Percentiles rank a stretch among this genome's conserved stretches.
These are phyloP conservation scores for Eremophila alpestris DNA, from an alignment of 2,797 vertebrate genomes.

Conservation along the genomic window DNA sequence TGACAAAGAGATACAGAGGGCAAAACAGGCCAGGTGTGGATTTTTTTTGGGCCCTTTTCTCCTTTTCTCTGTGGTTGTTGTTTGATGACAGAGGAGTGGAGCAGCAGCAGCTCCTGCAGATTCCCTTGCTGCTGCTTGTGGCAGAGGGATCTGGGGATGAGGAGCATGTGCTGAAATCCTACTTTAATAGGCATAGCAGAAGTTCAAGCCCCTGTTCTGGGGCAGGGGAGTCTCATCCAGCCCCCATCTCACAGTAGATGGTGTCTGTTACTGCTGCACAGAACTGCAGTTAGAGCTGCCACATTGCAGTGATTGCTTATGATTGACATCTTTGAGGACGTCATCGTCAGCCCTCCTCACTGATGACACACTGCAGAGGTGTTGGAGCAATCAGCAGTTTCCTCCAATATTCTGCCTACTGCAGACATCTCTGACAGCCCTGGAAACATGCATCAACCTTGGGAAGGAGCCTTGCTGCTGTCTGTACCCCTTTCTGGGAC, in stretches of 20 bases:
- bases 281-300: background rate
- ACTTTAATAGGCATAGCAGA: background rate
- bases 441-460: background rate
- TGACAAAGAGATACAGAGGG: background rate
- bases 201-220: background rate
- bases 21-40: background rate
- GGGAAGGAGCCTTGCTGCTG: background rate
- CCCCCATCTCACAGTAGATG: background rate
- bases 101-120: background rate
- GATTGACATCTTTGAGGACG: background rate
- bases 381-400: background rate
- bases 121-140: background rate
- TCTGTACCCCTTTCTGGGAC: constrained; percentile 29
- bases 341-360: background rate
- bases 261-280: background rate
- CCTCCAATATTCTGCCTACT: background rate
- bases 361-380: background rate
- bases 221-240: background rate
- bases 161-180: background rate
- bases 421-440: constrained; percentile 13
- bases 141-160: accelerated
- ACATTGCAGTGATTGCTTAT: background rate
- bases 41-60: background rate
- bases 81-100: background rate
- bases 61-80: background rate